Evolutionary conservation across 2,113 vertebrate species (phyloP).

Genomic region (Dipodomys stephensi): DNA sequence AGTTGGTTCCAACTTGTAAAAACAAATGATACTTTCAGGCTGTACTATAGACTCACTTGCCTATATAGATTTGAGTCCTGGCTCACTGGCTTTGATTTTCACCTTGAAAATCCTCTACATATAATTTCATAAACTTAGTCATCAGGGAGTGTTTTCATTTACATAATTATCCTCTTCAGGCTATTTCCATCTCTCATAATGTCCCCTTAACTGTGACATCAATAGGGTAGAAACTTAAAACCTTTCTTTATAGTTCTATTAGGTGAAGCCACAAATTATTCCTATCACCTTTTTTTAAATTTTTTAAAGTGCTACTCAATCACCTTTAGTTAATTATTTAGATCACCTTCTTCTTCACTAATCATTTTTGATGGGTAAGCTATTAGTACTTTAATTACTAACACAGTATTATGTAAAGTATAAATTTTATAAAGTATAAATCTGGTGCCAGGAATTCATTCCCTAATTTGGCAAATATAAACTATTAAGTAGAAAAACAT

Average conservation of each 20-base stretch:
- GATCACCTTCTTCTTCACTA: conserved; percentile 57
- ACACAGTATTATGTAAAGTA: too few relatives aligned
- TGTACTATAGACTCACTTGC: not conserved
- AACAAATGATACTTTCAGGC: not conserved
- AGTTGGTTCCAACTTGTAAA: not conserved
- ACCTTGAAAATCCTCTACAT: conserved; percentile 41
- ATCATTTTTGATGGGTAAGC: conserved; percentile 65
- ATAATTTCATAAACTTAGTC: conserved; percentile 59
- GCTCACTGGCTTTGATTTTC: conserved; percentile 32
- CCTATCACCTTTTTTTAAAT: conserved; percentile 53
- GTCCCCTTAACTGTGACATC: conserved; percentile 62
- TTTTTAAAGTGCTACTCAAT: conserved; percentile 57
- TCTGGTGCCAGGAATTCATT: conserved; percentile 46
- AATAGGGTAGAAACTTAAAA: conserved; percentile 33
- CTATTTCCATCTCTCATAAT: conserved; percentile 34
- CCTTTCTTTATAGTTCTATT: conserved; percentile 37
- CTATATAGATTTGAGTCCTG: not conserved
- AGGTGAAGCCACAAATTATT: conserved; percentile 39
- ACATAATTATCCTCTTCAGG: conserved; percentile 57
- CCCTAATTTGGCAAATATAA: conserved; percentile 28
- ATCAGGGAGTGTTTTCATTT: conserved; percentile 62
- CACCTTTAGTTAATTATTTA: conserved; percentile 71
- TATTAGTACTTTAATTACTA: conserved; percentile 51
- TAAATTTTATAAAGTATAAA: not conserved
- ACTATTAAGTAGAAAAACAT: not conserved